Base-by-base conservation (phyloP, 2,888 invertebrate species). In the Lathronympha strigana region DNA sequence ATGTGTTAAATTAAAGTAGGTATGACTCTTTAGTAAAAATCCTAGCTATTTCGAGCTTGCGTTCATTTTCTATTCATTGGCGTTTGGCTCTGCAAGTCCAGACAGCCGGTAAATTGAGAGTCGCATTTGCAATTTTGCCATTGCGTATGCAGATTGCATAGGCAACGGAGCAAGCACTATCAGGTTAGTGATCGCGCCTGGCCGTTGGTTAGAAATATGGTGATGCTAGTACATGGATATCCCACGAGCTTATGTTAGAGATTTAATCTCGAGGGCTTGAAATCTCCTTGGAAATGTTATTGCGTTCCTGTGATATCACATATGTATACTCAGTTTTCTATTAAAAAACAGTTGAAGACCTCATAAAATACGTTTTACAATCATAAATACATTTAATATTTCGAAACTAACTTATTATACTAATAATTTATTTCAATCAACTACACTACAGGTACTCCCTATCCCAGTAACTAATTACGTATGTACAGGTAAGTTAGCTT, bases 401-500 rank as follows among this genome's bases (percentile, higher is more conserved):
- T n/a, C n/a, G n/a, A 33, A 1, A 31, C 31, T 23, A 19, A 19
- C n/a, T 23, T 23, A 45, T 17, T 6, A n/a, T 47, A 45, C 9
- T 28, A 13, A 15, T 25, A 25, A 33, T 33, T 33, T 36, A 47
- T 17, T 47, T 25, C 43, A 13, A 49, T 15, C 51, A 19, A 25
- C 57, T 50, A 57, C 19, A 25, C 11, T n/a, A 33, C n/a, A n/a
- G n/a, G n/a, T 19, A 13, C 23, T 36, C 4, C 15, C 43, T 57
- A 45, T 55, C 19, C 17, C 25, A 57, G 38, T 40, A 19, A 17
- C 58, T 51, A 60, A 50, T 62, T 63, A 63, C 49, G 61, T 60
- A 61, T 67, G 33, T 55, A 64, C 60, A 57, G 36, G 55, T 71
- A 60, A 23, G 72, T 75, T 74, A 75, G 70, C 71, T 55, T 64